Conservation (phyloP, 2,113 vertebrate species). For the Vulpes lagopus region DNA sequence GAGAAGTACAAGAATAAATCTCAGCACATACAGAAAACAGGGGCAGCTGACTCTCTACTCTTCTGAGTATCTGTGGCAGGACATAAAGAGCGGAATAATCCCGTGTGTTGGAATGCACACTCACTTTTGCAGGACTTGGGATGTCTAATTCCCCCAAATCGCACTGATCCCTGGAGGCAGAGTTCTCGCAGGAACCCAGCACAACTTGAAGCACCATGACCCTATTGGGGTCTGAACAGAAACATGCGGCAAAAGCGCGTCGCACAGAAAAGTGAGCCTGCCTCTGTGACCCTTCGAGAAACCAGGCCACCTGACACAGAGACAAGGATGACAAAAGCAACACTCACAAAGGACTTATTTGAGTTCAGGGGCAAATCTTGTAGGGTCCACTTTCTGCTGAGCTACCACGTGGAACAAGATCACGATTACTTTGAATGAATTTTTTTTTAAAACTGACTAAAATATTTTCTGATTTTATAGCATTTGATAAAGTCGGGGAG, state of each 20-base stretch:
- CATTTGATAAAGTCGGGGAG: slow-evolving; percentile 63
- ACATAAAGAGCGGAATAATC: fast-evolving
- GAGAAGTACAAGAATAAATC: background rate
- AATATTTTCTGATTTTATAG: slow-evolving; percentile 73
- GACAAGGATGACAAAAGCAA: background rate
- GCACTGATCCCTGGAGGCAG: fast-evolving
- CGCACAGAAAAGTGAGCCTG: fast-evolving
- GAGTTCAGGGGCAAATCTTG: background rate
- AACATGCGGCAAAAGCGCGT: fast-evolving
- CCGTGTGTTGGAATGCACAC: fast-evolving
- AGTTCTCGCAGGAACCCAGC: fast-evolving
- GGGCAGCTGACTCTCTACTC: fast-evolving
- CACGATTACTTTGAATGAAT: slow-evolving; percentile 13
- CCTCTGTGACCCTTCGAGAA: background rate
- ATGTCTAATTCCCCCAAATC: fast-evolving
- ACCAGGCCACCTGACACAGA: no score
- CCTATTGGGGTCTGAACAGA: background rate
- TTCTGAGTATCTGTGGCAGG: fast-evolving
- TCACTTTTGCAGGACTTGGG: background rate
- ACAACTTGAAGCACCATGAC: fast-evolving
- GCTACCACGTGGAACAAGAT: background rate
- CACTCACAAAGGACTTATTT: background rate
- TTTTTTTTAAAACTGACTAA: background rate
- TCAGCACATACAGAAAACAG: fast-evolving
- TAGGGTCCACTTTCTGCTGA: background rate